phyloP scores from a whole-genome alignment of 2,113 vertebrate genomes.

The Myxocyprinus asiaticus region DNA sequence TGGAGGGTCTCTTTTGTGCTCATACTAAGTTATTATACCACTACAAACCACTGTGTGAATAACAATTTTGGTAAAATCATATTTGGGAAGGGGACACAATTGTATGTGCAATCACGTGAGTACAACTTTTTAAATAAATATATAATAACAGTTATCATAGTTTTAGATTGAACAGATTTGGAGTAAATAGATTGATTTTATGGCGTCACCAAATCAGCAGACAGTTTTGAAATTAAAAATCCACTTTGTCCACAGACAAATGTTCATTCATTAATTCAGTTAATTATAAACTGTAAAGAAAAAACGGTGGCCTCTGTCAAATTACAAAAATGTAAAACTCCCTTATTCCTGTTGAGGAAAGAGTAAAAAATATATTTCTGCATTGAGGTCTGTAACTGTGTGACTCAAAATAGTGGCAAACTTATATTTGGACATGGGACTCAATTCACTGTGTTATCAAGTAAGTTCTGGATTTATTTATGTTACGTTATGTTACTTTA shows the following conservation, averaged over 20 bases:
- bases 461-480: background rate
- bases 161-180: background rate
- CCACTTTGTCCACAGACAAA: too few relatives aligned
- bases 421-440: background rate
- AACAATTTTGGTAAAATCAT: background rate
- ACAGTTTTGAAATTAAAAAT: too few relatives aligned
- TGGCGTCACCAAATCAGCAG: too few relatives aligned
- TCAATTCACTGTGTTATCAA: background rate
- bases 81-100: conserved; percentile 8
- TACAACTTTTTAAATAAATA: background rate
- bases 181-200: too few relatives aligned
- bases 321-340: background rate
- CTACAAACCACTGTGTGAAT: conserved; percentile 15
- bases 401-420: background rate
- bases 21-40: background rate
- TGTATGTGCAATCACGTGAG: conserved; percentile 14
- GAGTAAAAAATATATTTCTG: background rate
- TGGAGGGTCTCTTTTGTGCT: background rate
- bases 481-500: background rate
- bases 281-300: background rate
- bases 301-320: background rate
- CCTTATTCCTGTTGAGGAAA: too few relatives aligned
- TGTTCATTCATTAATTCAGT: too few relatives aligned
- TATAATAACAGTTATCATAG: background rate
- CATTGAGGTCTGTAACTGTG: background rate